Evolutionary conservation across 2,113 vertebrate genomes (phyloP).

Genomic region (Poecile atricapillus): DNA sequence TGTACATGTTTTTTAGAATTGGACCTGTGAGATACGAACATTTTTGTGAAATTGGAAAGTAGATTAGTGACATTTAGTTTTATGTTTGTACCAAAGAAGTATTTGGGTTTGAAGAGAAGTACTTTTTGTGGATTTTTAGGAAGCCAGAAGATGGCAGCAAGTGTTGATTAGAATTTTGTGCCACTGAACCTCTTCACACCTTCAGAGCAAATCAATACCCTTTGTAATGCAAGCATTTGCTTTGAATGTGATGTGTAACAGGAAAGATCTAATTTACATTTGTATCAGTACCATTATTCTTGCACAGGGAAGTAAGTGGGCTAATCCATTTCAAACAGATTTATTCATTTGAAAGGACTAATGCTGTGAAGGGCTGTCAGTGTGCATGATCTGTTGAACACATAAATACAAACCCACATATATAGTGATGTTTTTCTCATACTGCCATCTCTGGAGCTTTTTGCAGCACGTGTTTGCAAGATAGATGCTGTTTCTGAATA

Average conservation of each 20-base stretch:
- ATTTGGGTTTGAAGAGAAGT: background rate
- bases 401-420: background rate
- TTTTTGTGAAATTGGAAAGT: background rate
- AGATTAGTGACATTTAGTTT: background rate
- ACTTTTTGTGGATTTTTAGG: background rate
- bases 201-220: conserved; percentile 4
- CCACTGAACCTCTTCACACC: background rate
- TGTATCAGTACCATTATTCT: conserved; percentile 13
- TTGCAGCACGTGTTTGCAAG: background rate
- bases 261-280: conserved; percentile 34
- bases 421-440: background rate
- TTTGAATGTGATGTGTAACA: conserved; percentile 35
- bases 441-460: background rate
- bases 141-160: conserved; percentile 76
- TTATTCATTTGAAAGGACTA: conserved; percentile 31
- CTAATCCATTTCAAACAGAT: conserved; percentile 52
- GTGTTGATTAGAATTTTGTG: background rate
- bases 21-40: background rate
- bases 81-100: background rate
- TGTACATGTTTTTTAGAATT: background rate
- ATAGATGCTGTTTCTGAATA: background rate
- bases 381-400: background rate
- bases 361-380: background rate
- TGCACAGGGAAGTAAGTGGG: background rate
- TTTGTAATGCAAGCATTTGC: conserved; percentile 45